Conservation (phyloP, 2,113 vertebrate genomes). For the Crotalus viridis region DNA sequence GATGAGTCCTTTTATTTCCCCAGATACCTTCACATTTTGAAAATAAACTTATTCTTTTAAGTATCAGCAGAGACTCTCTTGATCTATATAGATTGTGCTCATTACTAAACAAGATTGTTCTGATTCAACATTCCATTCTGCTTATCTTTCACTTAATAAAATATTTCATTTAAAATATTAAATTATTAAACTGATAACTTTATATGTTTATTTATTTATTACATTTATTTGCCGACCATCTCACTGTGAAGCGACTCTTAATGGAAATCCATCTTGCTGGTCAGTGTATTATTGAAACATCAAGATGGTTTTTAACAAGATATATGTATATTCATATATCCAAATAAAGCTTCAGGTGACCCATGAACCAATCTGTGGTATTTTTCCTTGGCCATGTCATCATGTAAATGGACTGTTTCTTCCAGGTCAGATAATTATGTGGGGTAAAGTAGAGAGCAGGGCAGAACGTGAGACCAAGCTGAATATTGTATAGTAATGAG, state of each 20-base stretch:
- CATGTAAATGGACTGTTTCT: neutral
- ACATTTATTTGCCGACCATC: too few species aligned
- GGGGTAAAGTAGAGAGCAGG: too few species aligned
- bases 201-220: too few species aligned
- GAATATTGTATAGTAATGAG: neutral
- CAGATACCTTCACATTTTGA: slow-evolving; percentile 29
- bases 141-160: slow-evolving; percentile 19
- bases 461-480: neutral
- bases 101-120: neutral
- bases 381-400: neutral
- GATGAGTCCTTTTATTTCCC: slow-evolving; percentile 25
- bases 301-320: neutral
- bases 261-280: slow-evolving; percentile 9
- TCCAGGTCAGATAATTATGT: neutral
- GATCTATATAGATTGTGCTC: neutral
- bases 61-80: neutral
- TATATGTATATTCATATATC: neutral
- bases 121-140: neutral
- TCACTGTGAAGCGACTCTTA: neutral
- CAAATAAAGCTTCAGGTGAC: neutral
- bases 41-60: neutral
- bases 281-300: slow-evolving; percentile 6
- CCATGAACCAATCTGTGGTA: neutral
- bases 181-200: neutral
- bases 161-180: neutral